Evolutionary conservation across 2,797 vertebrate species (phyloP), one percentile per base, ranked within the genome.

Genomic region (Bradypodion pumilum): DNA sequence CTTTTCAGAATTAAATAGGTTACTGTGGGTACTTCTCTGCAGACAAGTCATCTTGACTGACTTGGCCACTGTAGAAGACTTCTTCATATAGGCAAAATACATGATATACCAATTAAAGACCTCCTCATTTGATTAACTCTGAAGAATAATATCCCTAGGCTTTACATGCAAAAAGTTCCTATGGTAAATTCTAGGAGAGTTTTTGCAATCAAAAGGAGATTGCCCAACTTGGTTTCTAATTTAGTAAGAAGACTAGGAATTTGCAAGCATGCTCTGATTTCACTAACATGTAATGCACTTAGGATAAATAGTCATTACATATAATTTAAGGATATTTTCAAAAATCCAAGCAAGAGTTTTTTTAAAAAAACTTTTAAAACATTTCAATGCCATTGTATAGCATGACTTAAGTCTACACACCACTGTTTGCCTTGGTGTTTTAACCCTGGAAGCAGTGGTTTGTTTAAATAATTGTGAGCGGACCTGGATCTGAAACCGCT

Each of bases 1-100:
- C 91, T 78, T 75, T 88, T 87, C 78, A 88, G 83, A 88, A 86
- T 84, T 88, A 91, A 92, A 85, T 74, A 79, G 85, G n/a, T 0
- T 4, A 90, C 85, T 92, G 88, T 42, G 82, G 72, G 77, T 87
- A 89, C 89, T 90, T 81, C 89, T 86, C 84, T 80, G 89, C 83
- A 86, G 85, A 78, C 65, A 84, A 83, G 89, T 80, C 87, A 90
- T 82, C 88, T 89, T 83, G 80, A 89, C 52, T 69, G 60, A 56
- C 42, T 44, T 40, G 4, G 7, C 42, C 63, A 74, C 8, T 32
- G 6, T 27, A n/a, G n/a, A 12, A 35, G 10, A 66, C 19, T 4
- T 29, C 59, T 62, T 42, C n/a, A 56, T n/a, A 27, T 4, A 52
- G 60, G n/a, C 8, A 70, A 69, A 8, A 5, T 82, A 66, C 23